These are phyloP conservation scores for Pangasius macronema DNA, from an alignment of 2,797 vertebrate species.

Conservation along the genomic window DNA sequence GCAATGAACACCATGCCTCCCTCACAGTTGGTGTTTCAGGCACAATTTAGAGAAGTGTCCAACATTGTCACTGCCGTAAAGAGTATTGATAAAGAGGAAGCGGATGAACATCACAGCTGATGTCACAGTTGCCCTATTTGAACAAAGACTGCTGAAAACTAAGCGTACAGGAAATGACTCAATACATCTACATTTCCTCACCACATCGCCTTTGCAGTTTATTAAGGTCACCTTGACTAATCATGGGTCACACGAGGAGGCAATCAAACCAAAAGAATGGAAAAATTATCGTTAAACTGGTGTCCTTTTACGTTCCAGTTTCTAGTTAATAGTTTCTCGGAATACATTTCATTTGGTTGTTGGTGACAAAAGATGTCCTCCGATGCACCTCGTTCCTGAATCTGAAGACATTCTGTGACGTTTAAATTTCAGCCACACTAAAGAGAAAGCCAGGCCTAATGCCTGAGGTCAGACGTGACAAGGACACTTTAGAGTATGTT, in stretches of 20 bases:
- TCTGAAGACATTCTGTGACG: background rate
- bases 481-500: too few species aligned
- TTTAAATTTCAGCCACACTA: background rate
- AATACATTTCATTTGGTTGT: background rate
- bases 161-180: background rate
- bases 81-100: background rate
- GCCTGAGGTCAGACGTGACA: background rate
- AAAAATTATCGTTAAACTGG: background rate
- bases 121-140: constrained; percentile 34
- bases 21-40: background rate
- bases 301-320: background rate
- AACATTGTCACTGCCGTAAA: background rate
- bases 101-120: background rate
- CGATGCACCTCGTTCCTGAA: too few species aligned
- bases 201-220: background rate
- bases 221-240: background rate
- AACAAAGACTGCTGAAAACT: constrained; percentile 1
- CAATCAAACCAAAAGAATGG: background rate
- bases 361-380: background rate
- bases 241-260: background rate
- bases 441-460: background rate
- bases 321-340: background rate
- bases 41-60: background rate
- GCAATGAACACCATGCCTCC: background rate
- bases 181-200: background rate